Evolutionary conservation across 2,113 vertebrate genomes (phyloP).

Genomic region (Phoenicopterus ruber): DNA sequence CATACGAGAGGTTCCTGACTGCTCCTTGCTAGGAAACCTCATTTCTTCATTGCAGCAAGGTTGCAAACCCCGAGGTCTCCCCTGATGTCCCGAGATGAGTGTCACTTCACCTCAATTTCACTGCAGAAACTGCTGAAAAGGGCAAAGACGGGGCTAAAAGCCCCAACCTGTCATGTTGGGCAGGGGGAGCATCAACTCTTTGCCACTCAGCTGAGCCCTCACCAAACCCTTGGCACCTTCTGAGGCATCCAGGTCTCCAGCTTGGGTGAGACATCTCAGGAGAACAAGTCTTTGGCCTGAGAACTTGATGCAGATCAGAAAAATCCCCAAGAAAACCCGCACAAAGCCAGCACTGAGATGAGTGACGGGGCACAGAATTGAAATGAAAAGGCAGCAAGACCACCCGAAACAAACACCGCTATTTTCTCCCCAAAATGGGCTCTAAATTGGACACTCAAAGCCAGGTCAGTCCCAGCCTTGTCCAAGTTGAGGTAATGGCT

Average conservation of each 20-base stretch:
- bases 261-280: background rate
- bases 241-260: fast-evolving
- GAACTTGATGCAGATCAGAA: background rate
- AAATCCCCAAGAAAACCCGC: background rate
- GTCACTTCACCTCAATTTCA: background rate
- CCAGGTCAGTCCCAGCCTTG: background rate
- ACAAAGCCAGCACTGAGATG: background rate
- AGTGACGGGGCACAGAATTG: background rate
- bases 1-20: background rate
- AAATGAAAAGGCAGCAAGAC: background rate
- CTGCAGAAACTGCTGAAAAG: background rate
- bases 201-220: fast-evolving
- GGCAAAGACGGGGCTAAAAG: background rate
- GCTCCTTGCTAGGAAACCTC: background rate
- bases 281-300: background rate
- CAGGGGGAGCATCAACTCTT: background rate
- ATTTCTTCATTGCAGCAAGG: background rate
- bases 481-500: background rate
- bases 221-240: background rate
- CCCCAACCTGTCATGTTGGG: fast-evolving
- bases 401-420: background rate
- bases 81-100: background rate
- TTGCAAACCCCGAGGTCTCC: background rate
- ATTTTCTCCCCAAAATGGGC: background rate
- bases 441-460: background rate